A percentile compares a stretch with the other conserved stretches of the same genome.
These are phyloP conservation scores for Cervus canadensis DNA, from an alignment of 2,113 vertebrate species.

Conservation along the genomic window DNA sequence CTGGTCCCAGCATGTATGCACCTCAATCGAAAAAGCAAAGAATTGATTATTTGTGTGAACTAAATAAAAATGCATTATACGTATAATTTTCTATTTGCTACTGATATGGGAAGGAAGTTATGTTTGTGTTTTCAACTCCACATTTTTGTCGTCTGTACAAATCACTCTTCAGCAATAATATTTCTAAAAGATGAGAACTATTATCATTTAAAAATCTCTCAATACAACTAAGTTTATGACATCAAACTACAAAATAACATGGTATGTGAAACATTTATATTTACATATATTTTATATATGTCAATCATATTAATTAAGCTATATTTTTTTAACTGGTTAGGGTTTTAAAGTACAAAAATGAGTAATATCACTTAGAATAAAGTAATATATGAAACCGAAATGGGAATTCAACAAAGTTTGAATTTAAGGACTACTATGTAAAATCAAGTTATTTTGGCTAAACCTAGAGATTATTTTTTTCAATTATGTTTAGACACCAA, in stretches of 20 bases:
- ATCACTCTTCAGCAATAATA: constrained; percentile 25
- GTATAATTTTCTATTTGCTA: constrained; percentile 75
- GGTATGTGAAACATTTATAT: neutral
- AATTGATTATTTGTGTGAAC: constrained; percentile 80
- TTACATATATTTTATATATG: neutral
- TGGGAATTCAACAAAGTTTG: neutral
- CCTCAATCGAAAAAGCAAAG: constrained; percentile 78
- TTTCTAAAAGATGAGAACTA: neutral
- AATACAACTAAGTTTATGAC: constrained; percentile 10
- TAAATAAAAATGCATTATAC: constrained; percentile 80
- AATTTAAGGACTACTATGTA: constrained; percentile 28
- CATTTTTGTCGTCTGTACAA: constrained; percentile 43
- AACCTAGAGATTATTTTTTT: constrained; percentile 5
- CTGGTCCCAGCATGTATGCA: constrained; percentile 81
- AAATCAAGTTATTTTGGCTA: constrained; percentile 7
- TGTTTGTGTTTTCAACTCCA: constrained; percentile 21
- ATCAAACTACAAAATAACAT: neutral
- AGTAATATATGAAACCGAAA: neutral
- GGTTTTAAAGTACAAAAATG: constrained; percentile 7
- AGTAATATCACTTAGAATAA: constrained; percentile 3
- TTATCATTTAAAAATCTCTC: constrained; percentile 25
- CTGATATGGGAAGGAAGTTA: constrained; percentile 57
- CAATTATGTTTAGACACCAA: neutral
- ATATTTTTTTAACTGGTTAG: neutral
- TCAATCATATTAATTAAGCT: neutral